phyloP scores from a whole-genome alignment of 2,113 vertebrate species.

The Diphyllodes magnificus region DNA sequence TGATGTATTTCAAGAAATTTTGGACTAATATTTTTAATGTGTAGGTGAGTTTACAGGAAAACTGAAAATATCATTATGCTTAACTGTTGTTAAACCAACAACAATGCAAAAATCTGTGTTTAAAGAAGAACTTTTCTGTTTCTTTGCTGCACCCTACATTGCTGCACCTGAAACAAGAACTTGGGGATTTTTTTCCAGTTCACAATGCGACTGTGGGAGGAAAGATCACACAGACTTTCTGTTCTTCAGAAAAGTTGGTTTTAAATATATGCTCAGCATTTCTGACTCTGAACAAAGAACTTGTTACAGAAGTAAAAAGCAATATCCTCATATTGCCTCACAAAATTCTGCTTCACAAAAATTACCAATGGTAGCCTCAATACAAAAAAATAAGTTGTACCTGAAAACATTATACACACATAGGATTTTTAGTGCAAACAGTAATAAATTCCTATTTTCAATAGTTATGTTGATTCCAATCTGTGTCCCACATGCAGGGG shows the following conservation, averaged over 20 bases:
- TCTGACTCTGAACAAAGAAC: background rate
- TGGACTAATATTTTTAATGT: background rate
- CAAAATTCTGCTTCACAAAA: background rate
- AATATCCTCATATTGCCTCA: background rate
- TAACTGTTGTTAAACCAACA: background rate
- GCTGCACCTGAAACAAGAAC: background rate
- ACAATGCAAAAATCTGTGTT: background rate
- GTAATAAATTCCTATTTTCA: background rate
- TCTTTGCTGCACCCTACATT: background rate
- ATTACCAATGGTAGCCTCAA: background rate
- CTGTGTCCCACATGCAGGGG: background rate
- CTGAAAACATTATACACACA: background rate
- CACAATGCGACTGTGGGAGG: background rate
- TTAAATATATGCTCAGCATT: background rate
- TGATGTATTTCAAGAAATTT: background rate
- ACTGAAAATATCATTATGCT: background rate
- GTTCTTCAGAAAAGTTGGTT: background rate
- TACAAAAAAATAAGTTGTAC: background rate
- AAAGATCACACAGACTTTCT: background rate
- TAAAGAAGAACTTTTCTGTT: background rate
- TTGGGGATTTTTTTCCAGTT: fast-evolving
- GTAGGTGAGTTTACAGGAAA: background rate
- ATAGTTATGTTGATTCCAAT: background rate
- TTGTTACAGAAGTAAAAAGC: background rate
- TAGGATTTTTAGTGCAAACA: background rate